phyloP scores from a whole-genome alignment of 2,888 invertebrate species.

The Phaedon cochleariae region DNA sequence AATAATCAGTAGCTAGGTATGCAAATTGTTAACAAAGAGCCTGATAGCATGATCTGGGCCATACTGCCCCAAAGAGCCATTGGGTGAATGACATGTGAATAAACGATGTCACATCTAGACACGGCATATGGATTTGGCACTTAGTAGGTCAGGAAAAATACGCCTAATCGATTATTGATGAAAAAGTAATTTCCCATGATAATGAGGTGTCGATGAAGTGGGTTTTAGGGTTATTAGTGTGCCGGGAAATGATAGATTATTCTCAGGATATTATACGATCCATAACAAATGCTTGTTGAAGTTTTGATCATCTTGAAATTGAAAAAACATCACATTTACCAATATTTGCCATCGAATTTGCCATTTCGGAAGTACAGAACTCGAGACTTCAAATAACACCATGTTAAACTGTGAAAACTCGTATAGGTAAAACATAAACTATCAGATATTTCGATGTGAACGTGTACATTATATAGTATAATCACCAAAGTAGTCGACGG shows the following conservation, averaged over 20 bases:
- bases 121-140: constrained; percentile 16
- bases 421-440: too few relatives aligned
- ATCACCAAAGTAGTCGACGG: too few relatives aligned
- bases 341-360: too few relatives aligned
- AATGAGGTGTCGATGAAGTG: not conserved
- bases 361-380: too few relatives aligned
- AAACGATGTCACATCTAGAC: constrained; percentile 29
- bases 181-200: not conserved
- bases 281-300: too few relatives aligned
- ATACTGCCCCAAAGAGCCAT: not conserved
- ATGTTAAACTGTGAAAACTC: too few relatives aligned
- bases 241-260: not conserved
- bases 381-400: too few relatives aligned
- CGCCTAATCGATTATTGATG: not conserved
- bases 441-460: too few relatives aligned
- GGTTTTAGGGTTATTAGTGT: not conserved
- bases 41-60: not conserved
- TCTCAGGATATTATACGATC: not conserved
- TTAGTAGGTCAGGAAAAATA: not conserved
- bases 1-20: too few relatives aligned
- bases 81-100: constrained; percentile 21
- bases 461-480: too few relatives aligned
- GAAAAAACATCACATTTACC: too few relatives aligned
- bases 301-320: too few relatives aligned
- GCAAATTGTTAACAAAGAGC: not conserved